A percentile compares a stretch with the other conserved stretches of the same genome.
Evolutionary conservation across 2,888 invertebrate species (phyloP).

Genomic region (Sycophila texana): DNA sequence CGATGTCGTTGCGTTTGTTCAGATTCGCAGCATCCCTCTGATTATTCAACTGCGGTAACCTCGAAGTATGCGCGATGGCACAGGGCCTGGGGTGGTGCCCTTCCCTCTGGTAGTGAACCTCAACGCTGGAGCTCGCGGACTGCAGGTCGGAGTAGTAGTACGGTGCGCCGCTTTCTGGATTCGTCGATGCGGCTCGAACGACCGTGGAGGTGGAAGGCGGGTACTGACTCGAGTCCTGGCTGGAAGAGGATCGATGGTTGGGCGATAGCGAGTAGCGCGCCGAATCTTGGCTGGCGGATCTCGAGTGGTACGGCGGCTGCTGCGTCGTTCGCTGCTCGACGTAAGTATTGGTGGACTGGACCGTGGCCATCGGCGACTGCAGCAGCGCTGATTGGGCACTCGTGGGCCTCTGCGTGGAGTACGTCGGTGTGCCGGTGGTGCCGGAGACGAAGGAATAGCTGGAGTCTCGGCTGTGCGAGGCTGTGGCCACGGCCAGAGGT

Average conservation of each 20-base stretch:
- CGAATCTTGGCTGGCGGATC: slow-evolving; percentile 67
- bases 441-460: slow-evolving; percentile 65
- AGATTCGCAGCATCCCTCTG: slow-evolving; percentile 80
- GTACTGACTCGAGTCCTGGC: slow-evolving; percentile 63
- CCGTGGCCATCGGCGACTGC: slow-evolving; percentile 41
- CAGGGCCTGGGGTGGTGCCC: slow-evolving; percentile 37
- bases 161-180: slow-evolving; percentile 78
- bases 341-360: slow-evolving; percentile 39
- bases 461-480: slow-evolving; percentile 67
- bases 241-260: slow-evolving; percentile 66
- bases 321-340: slow-evolving; percentile 34
- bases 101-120: slow-evolving; percentile 11
- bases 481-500: slow-evolving; percentile 33
- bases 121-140: slow-evolving; percentile 55
- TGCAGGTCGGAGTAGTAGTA: slow-evolving; percentile 90
- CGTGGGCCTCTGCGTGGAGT: slow-evolving; percentile 63
- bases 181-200: slow-evolving; percentile 53
- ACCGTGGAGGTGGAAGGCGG: slow-evolving; percentile 56
- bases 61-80: slow-evolving; percentile 62
- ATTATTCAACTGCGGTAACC: slow-evolving; percentile 81
- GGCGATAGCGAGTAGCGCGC: slow-evolving; percentile 63
- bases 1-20: slow-evolving; percentile 79
- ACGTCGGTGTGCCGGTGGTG: slow-evolving; percentile 60
- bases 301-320: slow-evolving; percentile 61
- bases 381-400: slow-evolving; percentile 63